Conservation (phyloP, 2,113 vertebrate species). For the Pterocles orientalis region DNA sequence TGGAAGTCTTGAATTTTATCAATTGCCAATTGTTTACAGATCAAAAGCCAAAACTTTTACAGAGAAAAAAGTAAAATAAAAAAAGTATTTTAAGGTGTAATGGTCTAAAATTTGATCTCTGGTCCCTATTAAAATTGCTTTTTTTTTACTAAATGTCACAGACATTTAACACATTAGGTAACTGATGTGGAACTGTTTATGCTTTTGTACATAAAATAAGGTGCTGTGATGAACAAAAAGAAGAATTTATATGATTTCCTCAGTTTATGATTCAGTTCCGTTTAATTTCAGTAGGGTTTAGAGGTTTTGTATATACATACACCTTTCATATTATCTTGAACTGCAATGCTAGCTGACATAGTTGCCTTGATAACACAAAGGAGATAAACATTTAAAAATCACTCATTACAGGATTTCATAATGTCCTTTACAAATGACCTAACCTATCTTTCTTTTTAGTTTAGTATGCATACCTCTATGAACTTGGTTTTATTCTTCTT, state of each 20-base stretch:
- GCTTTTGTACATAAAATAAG: constrained; percentile 25
- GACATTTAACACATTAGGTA: neutral
- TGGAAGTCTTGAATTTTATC: neutral
- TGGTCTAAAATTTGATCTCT: neutral
- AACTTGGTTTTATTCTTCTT: neutral
- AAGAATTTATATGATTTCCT: neutral
- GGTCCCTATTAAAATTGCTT: neutral
- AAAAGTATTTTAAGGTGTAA: neutral
- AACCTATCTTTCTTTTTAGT: neutral
- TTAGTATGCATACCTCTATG: neutral
- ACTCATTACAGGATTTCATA: neutral
- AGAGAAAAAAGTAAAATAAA: too few relatives aligned
- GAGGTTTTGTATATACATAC: neutral
- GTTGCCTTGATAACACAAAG: neutral
- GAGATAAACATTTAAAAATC: neutral
- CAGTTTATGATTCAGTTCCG: neutral
- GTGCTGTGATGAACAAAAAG: constrained; percentile 16
- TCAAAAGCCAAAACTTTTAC: neutral
- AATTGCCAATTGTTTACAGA: neutral
- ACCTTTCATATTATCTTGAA: neutral
- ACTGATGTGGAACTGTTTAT: neutral
- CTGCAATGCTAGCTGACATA: neutral
- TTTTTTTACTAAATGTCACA: constrained; percentile 10
- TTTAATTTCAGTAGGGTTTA: neutral
- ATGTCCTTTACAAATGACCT: neutral